These are phyloP conservation scores for Nesospiza acunhae DNA, from an alignment of 2,113 vertebrate genomes.

Conservation along the genomic window DNA sequence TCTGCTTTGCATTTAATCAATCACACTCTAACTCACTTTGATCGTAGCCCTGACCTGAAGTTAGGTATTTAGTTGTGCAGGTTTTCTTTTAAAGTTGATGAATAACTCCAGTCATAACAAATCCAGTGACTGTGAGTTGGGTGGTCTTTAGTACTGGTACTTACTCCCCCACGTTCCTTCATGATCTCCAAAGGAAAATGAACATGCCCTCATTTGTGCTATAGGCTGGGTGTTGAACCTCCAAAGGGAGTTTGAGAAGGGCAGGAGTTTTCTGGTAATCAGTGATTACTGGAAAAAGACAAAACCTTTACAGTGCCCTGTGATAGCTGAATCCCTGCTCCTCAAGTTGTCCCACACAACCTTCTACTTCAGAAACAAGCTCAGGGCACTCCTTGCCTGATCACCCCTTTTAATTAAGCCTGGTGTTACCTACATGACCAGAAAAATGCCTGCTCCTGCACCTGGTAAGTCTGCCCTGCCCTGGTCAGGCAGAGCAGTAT, in stretches of 20 bases:
- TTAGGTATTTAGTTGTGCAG: neutral
- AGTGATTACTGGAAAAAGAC: neutral
- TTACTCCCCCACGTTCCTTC: neutral
- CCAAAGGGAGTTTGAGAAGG: neutral
- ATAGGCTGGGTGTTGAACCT: neutral
- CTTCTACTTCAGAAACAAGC: neutral
- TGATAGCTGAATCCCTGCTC: neutral
- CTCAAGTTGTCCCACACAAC: neutral
- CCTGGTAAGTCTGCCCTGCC: neutral
- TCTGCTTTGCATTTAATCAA: neutral
- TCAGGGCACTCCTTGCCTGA: neutral
- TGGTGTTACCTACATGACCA: neutral
- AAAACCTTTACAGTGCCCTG: neutral
- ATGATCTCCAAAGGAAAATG: neutral
- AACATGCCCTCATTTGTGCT: rapidly evolving
- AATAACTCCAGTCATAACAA: neutral
- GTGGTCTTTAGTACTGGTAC: neutral
- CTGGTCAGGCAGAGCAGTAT: neutral
- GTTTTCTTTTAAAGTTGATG: neutral
- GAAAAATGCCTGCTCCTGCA: rapidly evolving
- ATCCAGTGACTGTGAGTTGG: neutral
- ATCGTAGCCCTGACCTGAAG: neutral
- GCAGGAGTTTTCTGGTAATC: neutral
- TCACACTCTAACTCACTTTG: neutral
- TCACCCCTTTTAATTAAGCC: neutral